Evolutionary conservation across 2,113 vertebrate species (phyloP).

Genomic region (Dolichotis patagonum): DNA sequence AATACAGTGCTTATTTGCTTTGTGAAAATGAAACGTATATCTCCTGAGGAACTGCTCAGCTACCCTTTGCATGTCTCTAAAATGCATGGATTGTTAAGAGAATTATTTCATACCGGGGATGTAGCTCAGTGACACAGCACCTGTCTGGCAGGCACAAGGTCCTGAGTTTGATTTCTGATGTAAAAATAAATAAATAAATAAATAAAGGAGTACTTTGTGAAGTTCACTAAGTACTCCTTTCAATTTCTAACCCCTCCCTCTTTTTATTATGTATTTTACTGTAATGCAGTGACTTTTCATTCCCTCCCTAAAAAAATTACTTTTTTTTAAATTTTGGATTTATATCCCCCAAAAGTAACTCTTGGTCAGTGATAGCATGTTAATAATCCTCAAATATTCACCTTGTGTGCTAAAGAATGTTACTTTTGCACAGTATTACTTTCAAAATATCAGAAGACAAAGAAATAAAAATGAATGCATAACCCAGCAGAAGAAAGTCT

Average conservation of each 20-base stretch:
- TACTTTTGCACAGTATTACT: too few species aligned
- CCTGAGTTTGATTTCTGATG: too few species aligned
- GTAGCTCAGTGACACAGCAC: too few species aligned
- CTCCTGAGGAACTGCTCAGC: neutral
- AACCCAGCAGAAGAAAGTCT: neutral
- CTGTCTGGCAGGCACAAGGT: too few species aligned
- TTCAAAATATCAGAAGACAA: neutral
- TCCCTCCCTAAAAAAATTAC: neutral
- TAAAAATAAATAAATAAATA: neutral
- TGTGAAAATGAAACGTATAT: neutral
- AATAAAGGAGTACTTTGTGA: neutral
- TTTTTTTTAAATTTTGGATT: neutral
- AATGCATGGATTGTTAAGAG: neutral
- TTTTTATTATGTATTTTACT: neutral
- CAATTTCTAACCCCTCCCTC: neutral
- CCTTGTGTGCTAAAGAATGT: neutral
- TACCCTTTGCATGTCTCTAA: neutral
- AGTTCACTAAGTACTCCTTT: neutral
- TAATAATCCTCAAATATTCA: neutral
- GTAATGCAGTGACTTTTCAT: neutral
- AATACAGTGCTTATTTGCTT: neutral
- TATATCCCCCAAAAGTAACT: neutral
- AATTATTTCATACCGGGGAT: neutral
- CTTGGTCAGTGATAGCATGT: neutral
- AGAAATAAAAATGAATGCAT: neutral